phyloP scores from a whole-genome alignment of 2,888 invertebrate genomes.

The Thecocarcelia acutangulata region DNA sequence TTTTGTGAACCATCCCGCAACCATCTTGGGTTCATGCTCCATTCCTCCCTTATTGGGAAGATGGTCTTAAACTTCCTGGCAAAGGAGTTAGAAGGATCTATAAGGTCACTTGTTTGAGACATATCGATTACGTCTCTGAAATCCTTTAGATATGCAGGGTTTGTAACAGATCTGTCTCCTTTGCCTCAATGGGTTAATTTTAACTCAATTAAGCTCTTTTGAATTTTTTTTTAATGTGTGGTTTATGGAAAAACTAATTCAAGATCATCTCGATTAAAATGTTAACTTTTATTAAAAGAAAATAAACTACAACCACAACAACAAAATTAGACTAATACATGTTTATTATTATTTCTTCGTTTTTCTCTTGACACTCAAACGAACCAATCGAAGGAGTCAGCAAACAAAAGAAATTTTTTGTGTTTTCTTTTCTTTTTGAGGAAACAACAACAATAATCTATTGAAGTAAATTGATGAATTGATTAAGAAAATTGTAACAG shows the following conservation, averaged over 20 bases:
- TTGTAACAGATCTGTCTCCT: too few relatives aligned
- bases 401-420: slow-evolving; percentile 24
- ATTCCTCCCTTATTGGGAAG: too few relatives aligned
- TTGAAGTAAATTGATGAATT: slow-evolving; percentile 68
- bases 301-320: slow-evolving; percentile 28
- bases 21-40: too few relatives aligned
- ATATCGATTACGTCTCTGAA: too few relatives aligned
- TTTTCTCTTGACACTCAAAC: background rate
- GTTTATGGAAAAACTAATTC: slow-evolving; percentile 73
- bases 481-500: slow-evolving; percentile 55
- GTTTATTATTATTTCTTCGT: slow-evolving; percentile 15
- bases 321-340: slow-evolving; percentile 50
- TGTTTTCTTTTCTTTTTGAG: slow-evolving; percentile 22
- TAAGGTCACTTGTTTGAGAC: too few relatives aligned
- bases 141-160: too few relatives aligned
- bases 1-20: too few relatives aligned
- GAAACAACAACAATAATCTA: slow-evolving; percentile 33
- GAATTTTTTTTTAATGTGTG: slow-evolving; percentile 16
- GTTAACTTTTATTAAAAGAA: slow-evolving; percentile 59
- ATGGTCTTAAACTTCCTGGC: too few relatives aligned
- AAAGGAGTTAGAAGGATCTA: too few relatives aligned
- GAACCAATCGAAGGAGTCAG: slow-evolving; percentile 1
- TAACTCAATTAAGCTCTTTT: slow-evolving; percentile 44
- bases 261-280: slow-evolving; percentile 78
- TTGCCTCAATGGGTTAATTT: slow-evolving; percentile 72